These are phyloP conservation scores for Xiphophorus birchmanni DNA, from an alignment of 2,797 vertebrate genomes.

Conservation along the genomic window DNA sequence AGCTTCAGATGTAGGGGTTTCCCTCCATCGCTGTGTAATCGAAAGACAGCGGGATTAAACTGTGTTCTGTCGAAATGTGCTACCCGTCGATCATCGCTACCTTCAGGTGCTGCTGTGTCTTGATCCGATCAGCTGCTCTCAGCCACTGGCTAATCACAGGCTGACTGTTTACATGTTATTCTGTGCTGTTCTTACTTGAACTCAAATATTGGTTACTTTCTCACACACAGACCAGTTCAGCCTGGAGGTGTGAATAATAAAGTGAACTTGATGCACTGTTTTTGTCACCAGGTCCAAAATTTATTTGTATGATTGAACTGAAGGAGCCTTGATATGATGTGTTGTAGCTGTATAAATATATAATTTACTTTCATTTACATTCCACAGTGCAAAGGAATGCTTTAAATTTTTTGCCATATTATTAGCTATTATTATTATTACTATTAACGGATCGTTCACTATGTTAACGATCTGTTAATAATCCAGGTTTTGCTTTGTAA, in stretches of 20 bases:
- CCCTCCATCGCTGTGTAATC: background rate
- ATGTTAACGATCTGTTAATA: no score
- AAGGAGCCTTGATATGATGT: background rate
- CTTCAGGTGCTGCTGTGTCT: background rate
- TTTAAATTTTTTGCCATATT: background rate
- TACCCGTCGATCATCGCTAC: background rate
- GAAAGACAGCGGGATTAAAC: background rate
- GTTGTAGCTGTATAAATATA: background rate
- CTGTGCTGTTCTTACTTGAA: background rate
- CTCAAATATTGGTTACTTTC: background rate
- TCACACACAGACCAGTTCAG: background rate
- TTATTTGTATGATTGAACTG: background rate
- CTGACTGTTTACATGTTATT: background rate
- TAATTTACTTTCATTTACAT: background rate
- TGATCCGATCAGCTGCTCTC: background rate
- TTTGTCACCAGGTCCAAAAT: background rate
- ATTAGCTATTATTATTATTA: no score
- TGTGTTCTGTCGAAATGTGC: background rate
- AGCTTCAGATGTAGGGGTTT: background rate
- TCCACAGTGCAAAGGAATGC: background rate
- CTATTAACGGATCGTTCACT: no score
- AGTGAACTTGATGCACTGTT: background rate
- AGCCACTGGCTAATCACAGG: background rate
- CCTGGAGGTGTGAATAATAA: background rate
- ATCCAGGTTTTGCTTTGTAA: background rate